A percentile compares a stretch with the other conserved stretches of the same genome.
phyloP scores from a whole-genome alignment of 2,888 invertebrate species.

The Mesorhabditis belari region DNA sequence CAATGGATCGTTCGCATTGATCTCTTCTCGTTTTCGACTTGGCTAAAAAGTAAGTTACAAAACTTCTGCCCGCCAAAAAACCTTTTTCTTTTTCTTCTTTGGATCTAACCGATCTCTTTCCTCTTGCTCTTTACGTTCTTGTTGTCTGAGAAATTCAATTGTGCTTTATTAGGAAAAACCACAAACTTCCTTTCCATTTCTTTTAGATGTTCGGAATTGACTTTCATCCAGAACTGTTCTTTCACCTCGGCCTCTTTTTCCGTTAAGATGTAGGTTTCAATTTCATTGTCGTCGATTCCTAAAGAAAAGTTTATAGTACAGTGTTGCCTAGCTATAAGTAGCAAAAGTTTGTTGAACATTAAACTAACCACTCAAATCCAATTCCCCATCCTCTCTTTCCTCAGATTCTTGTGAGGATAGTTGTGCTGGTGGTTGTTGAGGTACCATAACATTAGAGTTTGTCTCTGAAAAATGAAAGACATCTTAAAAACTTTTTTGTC shows the following conservation, averaged over 20 bases:
- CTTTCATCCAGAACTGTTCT: slow-evolving; percentile 75
- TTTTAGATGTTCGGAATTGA: slow-evolving; percentile 78
- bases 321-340: not conserved
- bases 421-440: no score
- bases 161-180: not conserved
- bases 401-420: not conserved
- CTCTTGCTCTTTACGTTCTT: slow-evolving; percentile 26
- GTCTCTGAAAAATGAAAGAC: no score
- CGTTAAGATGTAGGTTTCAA: slow-evolving; percentile 61
- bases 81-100: slow-evolving; percentile 65
- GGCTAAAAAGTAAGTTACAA: slow-evolving; percentile 46
- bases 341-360: not conserved
- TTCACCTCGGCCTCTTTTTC: slow-evolving; percentile 70
- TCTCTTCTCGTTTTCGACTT: slow-evolving; percentile 25
- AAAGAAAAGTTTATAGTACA: slow-evolving; percentile 56
- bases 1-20: slow-evolving; percentile 60
- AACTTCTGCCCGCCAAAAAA: slow-evolving; percentile 6
- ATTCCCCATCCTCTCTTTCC: not conserved
- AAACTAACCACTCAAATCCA: not conserved
- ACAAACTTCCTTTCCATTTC: slow-evolving; percentile 65
- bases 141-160: slow-evolving; percentile 7
- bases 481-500: not conserved
- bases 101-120: slow-evolving; percentile 58
- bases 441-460: no score
- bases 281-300: slow-evolving; percentile 78